Evolutionary conservation across 1,140 invertebrate genomes (phyloP).

Genomic region (Psilanteris sp.): DNA sequence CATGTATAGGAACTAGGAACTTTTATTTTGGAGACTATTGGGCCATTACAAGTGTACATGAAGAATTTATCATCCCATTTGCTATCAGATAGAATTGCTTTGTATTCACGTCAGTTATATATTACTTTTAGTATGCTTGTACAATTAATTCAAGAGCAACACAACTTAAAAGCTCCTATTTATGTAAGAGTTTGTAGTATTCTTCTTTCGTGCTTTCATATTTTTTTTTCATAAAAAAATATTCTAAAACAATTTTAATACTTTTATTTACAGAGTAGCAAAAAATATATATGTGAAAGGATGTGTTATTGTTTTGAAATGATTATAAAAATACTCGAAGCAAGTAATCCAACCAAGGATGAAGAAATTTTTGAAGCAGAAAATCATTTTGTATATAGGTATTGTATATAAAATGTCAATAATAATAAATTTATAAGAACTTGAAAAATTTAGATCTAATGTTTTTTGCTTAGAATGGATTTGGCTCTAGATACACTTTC

Average conservation of each 20-base stretch:
- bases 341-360: slow-evolving; percentile 63
- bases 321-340: slow-evolving; percentile 71
- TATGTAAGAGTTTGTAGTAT: slow-evolving; percentile 70
- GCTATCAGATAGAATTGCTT: slow-evolving; percentile 68
- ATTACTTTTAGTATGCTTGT: slow-evolving; percentile 71
- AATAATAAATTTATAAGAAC: too few species aligned
- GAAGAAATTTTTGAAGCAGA: slow-evolving; percentile 72
- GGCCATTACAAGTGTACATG: slow-evolving; percentile 69
- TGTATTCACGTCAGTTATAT: slow-evolving; percentile 73
- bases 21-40: slow-evolving; percentile 72
- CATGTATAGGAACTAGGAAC: slow-evolving; percentile 72
- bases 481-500: slow-evolving; percentile 72
- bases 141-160: slow-evolving; percentile 72
- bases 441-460: too few species aligned
- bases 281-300: slow-evolving; percentile 75
- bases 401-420: slow-evolving; percentile 5
- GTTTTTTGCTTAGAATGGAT: slow-evolving; percentile 77
- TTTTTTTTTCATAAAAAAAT: slow-evolving; percentile 14
- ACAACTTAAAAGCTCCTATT: slow-evolving; percentile 70
- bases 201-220: too few species aligned
- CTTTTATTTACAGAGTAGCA: slow-evolving; percentile 70
- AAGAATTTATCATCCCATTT: slow-evolving; percentile 70
- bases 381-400: slow-evolving; percentile 77
- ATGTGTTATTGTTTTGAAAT: slow-evolving; percentile 73
- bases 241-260: too few species aligned